Conservation (phyloP, 2,888 invertebrate genomes). For the Apamea sordens region DNA sequence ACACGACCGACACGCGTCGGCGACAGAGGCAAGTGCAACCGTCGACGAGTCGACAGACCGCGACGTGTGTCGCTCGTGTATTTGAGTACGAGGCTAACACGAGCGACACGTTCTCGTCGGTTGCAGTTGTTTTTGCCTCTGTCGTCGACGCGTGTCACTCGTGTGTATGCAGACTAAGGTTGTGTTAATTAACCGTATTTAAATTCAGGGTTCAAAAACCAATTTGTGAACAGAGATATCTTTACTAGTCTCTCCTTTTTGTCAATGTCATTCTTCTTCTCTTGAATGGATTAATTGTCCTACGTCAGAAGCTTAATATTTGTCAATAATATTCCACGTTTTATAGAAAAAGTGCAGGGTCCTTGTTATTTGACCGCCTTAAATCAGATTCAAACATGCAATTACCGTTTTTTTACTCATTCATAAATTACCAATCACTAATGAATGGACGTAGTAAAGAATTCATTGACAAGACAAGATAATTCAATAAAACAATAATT, state of each 20-base stretch:
- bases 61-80: neutral
- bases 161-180: neutral
- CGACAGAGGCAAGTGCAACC: too few relatives aligned
- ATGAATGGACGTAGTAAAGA: conserved; percentile 38
- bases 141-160: too few relatives aligned
- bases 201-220: conserved; percentile 1
- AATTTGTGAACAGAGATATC: neutral
- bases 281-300: neutral
- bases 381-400: too few relatives aligned
- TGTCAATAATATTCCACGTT: neutral
- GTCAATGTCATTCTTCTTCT: neutral
- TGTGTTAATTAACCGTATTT: too few relatives aligned
- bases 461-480: conserved; percentile 33
- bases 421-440: neutral
- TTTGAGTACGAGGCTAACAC: too few relatives aligned
- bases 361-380: conserved; percentile 39
- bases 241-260: neutral
- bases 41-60: too few relatives aligned
- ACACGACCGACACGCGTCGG: too few relatives aligned
- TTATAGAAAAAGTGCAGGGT: neutral
- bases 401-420: conserved; percentile 14
- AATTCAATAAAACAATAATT: conserved; percentile 19
- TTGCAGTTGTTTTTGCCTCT: too few relatives aligned
- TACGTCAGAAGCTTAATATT: neutral
- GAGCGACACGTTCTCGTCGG: too few relatives aligned